Evolutionary conservation across 2,888 invertebrate genomes (phyloP), one percentile per base, ranked within the genome.

Genomic region (Philaethria dido): DNA sequence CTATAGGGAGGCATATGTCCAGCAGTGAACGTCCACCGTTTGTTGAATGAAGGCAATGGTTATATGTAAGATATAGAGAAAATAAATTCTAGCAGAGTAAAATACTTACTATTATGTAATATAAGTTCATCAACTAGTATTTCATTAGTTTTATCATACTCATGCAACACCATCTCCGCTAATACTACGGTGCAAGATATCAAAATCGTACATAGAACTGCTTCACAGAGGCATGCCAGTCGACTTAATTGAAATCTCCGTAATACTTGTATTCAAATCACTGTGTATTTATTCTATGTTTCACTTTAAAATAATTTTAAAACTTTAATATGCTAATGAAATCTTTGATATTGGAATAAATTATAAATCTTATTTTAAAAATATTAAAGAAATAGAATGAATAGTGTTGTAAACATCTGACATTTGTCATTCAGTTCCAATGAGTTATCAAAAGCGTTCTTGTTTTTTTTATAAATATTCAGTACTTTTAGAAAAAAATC

Each of bases 201-300:
- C 20, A 61, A 18, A 2, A 18, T 47, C 13, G 45, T 33, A 3
- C 60, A 47, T 13, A 33, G 18, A 18, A 47, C 20, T 18, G 60
- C 60, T 47, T 61, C 60, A 33, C 29, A 47, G 47, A 61, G 47
- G 20, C 33, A 29, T 13, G 33, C 20, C 18, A 61, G 0, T 33
- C 47, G 60, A 45, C 20, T 18, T n/a, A 20, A 4, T 20, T 61
- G 60, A 47, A 45, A 61, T 61, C 60, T 47, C 60, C 47, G 9
- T 52, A 61, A 20, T 33, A 20, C 33, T 25, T 18, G 18, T 16
- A 13, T 50, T 16, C 2, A 16, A 50, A 50, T 25, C 8, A 29
- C 29, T 29, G 13, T 11, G 16, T 33, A 1, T 2, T 33, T 16
- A 16, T 0, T 33, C 33, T 5, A 14, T 47, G 1, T 33, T 33